Evolutionary conservation across 1,140 invertebrate species (phyloP).

Genomic region (Drosophila nasuta): DNA sequence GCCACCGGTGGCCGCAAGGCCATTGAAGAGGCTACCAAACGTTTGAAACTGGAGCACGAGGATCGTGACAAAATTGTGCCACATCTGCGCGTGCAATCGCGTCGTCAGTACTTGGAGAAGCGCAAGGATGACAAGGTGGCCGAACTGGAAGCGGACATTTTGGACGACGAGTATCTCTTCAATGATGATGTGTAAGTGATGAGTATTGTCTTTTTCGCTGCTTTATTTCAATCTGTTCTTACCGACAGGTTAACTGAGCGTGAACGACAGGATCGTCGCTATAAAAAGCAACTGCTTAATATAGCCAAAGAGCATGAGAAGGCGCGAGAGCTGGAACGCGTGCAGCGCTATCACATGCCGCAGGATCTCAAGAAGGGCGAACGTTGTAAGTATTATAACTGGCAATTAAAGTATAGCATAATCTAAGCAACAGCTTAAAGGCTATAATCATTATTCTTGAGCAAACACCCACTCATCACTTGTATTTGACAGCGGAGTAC

Average conservation of each 20-base stretch:
- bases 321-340: constrained; percentile 94
- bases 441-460: no score
- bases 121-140: constrained; percentile 97
- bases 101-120: constrained; percentile 97
- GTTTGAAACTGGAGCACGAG: constrained; percentile 93
- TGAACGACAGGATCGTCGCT: constrained; percentile 93
- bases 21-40: constrained; percentile 95
- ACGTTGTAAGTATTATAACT: constrained; percentile 84
- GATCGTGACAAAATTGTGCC: constrained; percentile 94
- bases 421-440: no score
- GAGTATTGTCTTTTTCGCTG: not conserved
- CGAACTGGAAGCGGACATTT: constrained; percentile 96
- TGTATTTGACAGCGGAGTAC: constrained; percentile 86
- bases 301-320: constrained; percentile 97
- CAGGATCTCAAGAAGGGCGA: constrained; percentile 89
- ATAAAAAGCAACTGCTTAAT: constrained; percentile 95
- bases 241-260: constrained; percentile 90
- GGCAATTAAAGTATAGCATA: no score
- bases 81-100: constrained; percentile 94
- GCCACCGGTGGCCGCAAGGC: constrained; percentile 89
- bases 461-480: not conserved
- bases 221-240: not conserved
- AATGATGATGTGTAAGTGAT: constrained; percentile 91
- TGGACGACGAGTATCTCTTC: constrained; percentile 98
- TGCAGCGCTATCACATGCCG: constrained; percentile 97